Conservation (phyloP, 2,113 vertebrate species). For the Chlorodrepanis virens region DNA sequence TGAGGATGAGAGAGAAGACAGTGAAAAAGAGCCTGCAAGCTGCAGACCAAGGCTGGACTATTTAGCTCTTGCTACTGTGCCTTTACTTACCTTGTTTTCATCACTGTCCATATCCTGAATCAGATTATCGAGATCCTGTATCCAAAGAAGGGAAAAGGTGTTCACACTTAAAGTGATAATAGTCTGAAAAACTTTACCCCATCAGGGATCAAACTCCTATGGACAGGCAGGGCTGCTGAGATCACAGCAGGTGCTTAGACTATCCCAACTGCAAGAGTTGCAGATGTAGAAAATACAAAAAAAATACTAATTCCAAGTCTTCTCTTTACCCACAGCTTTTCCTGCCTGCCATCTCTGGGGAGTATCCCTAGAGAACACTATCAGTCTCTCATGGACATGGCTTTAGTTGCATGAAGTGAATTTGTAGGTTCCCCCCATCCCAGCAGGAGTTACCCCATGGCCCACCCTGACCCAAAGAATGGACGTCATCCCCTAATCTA, state of each 20-base stretch:
- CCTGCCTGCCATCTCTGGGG: not conserved
- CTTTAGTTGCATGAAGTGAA: not conserved
- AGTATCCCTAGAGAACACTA: not conserved
- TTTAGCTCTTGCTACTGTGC: not conserved
- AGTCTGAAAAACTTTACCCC: not conserved
- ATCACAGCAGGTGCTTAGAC: not conserved
- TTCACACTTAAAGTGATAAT: not conserved
- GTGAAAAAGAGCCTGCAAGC: not conserved
- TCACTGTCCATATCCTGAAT: slow-evolving; percentile 90
- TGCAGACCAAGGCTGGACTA: not conserved
- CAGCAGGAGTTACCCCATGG: not conserved
- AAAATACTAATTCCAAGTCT: not conserved
- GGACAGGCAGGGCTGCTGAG: not conserved
- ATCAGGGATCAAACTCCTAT: not conserved
- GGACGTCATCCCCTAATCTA: not conserved
- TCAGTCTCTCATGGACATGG: not conserved
- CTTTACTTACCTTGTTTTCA: slow-evolving; percentile 87
- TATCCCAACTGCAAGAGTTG: fast-evolving
- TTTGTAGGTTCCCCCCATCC: not conserved
- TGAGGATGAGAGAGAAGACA: not conserved
- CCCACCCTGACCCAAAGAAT: not conserved
- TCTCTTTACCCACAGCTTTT: not conserved
- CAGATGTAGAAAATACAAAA: not conserved
- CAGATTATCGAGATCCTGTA: slow-evolving; percentile 89
- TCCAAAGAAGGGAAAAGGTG: slow-evolving; percentile 33